A percentile compares a stretch with the other conserved stretches of the same genome.
Evolutionary conservation across 2,888 invertebrate genomes (phyloP).

Genomic region (Leptopilina myrica): DNA sequence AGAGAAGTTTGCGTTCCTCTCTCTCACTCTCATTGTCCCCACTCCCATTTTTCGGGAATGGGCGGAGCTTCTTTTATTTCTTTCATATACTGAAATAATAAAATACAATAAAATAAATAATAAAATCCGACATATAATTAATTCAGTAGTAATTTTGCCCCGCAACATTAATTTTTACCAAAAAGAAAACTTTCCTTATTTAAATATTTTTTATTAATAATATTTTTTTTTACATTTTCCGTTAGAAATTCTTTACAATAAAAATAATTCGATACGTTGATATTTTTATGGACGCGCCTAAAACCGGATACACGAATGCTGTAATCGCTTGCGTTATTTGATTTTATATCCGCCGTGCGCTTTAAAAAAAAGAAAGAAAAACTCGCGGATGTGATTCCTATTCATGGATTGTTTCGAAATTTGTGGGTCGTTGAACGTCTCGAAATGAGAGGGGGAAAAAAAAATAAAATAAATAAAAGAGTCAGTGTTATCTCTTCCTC

Average conservation of each 20-base stretch:
- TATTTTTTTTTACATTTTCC: background rate
- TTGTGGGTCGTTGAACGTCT: slow-evolving; percentile 31
- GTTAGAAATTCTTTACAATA: background rate
- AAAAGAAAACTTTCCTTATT: no score
- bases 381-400: slow-evolving; percentile 28
- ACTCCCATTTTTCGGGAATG: no score
- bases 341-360: slow-evolving; percentile 25
- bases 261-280: background rate
- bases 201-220: no score
- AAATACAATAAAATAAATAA: no score
- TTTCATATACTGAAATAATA: no score
- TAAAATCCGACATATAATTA: no score
- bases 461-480: background rate
- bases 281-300: slow-evolving; percentile 4
- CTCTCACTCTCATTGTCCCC: no score
- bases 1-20: no score
- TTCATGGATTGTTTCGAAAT: slow-evolving; percentile 35
- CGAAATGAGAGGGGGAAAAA: slow-evolving; percentile 7
- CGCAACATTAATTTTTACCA: no score
- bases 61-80: no score
- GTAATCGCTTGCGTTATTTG: background rate
- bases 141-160: no score
- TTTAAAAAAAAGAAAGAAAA: background rate
- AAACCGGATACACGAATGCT: slow-evolving; percentile 19
- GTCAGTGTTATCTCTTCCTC: slow-evolving; percentile 30